These are phyloP conservation scores for Andricus grossulariae DNA, from an alignment of 1,140 invertebrate species.

Conservation along the genomic window DNA sequence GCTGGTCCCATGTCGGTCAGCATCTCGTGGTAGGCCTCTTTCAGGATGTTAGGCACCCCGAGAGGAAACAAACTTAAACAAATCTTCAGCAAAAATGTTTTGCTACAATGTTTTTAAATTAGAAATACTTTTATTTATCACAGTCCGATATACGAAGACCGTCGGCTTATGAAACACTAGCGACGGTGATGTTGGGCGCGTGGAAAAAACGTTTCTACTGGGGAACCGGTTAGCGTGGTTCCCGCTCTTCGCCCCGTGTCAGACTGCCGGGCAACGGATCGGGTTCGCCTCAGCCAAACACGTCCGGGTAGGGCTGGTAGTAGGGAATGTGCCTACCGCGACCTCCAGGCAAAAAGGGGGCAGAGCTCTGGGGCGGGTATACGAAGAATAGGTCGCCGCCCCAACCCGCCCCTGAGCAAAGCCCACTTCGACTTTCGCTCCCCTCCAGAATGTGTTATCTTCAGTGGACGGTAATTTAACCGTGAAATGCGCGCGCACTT, in stretches of 20 bases:
- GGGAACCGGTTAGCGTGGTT: conserved; percentile 73
- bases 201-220: conserved; percentile 31
- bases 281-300: conserved; percentile 53
- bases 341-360: conserved; percentile 70
- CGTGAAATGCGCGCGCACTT: conserved; percentile 64
- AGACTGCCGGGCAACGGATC: conserved; percentile 71
- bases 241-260: conserved; percentile 74
- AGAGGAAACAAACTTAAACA: conserved; percentile 18
- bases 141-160: too few relatives aligned
- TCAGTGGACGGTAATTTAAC: conserved; percentile 48
- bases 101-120: neutral
- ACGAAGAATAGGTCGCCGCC: conserved; percentile 65
- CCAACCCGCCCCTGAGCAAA: conserved; percentile 62
- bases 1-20: conserved; percentile 75
- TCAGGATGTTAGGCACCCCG: conserved; percentile 3
- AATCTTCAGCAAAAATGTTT: neutral
- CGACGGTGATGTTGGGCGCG: neutral
- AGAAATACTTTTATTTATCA: too few relatives aligned
- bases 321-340: conserved; percentile 55
- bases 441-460: conserved; percentile 33
- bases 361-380: conserved; percentile 61
- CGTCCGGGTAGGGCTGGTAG: conserved; percentile 51
- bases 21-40: conserved; percentile 59
- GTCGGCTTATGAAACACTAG: neutral
- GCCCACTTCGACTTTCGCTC: conserved; percentile 48